phyloP scores from a whole-genome alignment of 2,113 vertebrate species.

The Platysternon megacephalum region DNA sequence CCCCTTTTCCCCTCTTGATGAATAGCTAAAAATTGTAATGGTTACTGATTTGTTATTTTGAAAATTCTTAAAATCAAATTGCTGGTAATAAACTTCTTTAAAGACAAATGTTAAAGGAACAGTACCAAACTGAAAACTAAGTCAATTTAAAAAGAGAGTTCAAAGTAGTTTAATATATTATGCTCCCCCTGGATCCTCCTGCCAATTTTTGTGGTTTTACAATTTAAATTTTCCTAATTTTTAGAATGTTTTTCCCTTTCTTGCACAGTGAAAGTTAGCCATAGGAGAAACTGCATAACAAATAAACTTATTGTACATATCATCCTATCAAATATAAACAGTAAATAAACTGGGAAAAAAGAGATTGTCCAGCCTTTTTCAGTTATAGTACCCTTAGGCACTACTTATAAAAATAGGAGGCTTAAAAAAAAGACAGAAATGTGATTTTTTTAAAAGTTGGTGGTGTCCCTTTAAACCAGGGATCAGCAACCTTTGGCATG shows the following conservation, averaged over 20 bases:
- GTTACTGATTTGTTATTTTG: background rate
- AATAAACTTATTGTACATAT: rapidly evolving
- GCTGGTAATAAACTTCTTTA: background rate
- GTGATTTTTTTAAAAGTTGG: background rate
- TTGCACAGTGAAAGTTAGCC: background rate
- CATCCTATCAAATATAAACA: rapidly evolving
- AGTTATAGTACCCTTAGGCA: background rate
- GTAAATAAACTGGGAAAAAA: background rate
- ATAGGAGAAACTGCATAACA: background rate
- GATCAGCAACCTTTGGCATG: too few relatives aligned
- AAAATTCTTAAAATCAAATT: background rate
- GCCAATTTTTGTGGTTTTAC: background rate
- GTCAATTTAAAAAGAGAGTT: background rate
- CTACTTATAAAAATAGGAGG: background rate
- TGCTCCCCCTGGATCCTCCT: background rate
- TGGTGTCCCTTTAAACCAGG: background rate
- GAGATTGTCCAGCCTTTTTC: background rate
- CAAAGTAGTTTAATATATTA: rapidly evolving
- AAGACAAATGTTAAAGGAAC: background rate
- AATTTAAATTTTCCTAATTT: background rate
- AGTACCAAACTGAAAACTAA: rapidly evolving
- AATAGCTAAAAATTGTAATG: background rate
- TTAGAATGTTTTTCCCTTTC: too few relatives aligned
- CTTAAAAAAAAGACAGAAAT: background rate
- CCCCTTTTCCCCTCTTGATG: background rate